A percentile compares a stretch with the other conserved stretches of the same genome.
These are phyloP conservation scores for Allacma fusca DNA, from an alignment of 2,888 invertebrate genomes.

Conservation along the genomic window DNA sequence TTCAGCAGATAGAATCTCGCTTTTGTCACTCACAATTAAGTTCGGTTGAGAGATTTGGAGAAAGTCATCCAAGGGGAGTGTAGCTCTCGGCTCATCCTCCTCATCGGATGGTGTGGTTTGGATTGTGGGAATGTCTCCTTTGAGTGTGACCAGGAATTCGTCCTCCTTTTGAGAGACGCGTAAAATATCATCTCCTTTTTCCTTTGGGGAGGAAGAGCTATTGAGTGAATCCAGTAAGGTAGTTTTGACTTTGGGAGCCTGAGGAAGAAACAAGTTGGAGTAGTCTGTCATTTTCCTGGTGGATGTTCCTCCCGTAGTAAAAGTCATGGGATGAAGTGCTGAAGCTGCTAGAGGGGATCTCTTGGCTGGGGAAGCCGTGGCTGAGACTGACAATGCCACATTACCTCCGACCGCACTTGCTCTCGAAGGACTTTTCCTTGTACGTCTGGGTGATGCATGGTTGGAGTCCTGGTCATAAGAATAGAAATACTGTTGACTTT, in stretches of 20 bases:
- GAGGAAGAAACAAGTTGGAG: constrained; percentile 41
- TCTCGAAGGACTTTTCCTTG: constrained; percentile 19
- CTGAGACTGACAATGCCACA: neutral
- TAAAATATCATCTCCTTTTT: constrained; percentile 28
- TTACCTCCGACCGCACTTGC: neutral
- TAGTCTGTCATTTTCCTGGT: constrained; percentile 33
- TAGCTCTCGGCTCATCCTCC: constrained; percentile 17
- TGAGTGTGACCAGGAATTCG: constrained; percentile 22
- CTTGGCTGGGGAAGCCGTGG: neutral
- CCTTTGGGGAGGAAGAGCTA: neutral
- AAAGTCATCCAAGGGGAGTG: neutral
- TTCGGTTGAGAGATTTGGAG: neutral
- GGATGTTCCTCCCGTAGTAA: neutral
- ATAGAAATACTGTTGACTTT: constrained; percentile 42
- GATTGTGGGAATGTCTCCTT: constrained; percentile 29
- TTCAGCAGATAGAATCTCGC: constrained; percentile 2
- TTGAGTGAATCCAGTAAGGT: constrained; percentile 32
- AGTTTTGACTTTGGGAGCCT: constrained; percentile 37
- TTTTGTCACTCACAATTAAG: neutral
- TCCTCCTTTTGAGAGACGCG: constrained; percentile 24
- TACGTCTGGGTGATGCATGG: constrained; percentile 26
- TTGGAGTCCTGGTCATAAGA: constrained; percentile 16
- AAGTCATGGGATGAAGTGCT: constrained; percentile 20
- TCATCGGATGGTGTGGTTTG: constrained; percentile 31
- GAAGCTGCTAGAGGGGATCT: constrained; percentile 8